Conservation (phyloP, 2,113 vertebrate genomes). For the Nibea albiflora region DNA sequence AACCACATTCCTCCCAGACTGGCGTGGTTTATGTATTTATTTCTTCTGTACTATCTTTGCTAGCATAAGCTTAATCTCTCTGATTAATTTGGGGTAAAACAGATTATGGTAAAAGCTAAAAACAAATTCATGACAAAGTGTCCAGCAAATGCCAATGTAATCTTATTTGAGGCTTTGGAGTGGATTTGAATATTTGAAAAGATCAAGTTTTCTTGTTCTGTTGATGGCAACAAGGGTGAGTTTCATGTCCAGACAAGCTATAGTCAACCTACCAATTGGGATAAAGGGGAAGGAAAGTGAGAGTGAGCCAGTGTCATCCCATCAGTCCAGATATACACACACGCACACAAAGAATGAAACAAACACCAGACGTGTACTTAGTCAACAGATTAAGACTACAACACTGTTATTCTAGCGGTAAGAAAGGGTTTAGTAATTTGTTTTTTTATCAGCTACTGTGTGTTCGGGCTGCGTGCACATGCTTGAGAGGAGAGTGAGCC, state of each 20-base stretch:
- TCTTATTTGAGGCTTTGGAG: background rate
- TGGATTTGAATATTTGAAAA: conserved; percentile 23
- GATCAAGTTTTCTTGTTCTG: conserved; percentile 3
- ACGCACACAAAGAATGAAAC: conserved; percentile 47
- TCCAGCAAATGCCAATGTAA: conserved; percentile 1
- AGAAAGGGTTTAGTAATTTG: conserved; percentile 26
- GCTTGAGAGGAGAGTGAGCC: conserved; percentile 44
- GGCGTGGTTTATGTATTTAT: background rate
- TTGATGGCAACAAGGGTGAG: conserved; percentile 33
- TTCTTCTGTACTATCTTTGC: conserved; percentile 1
- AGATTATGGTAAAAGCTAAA: background rate
- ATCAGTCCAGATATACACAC: conserved; percentile 50
- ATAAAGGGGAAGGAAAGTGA: conserved; percentile 60
- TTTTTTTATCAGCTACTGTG: conserved; percentile 66
- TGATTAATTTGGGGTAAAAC: background rate
- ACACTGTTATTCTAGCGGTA: conserved; percentile 61
- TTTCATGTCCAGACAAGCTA: conserved; percentile 72
- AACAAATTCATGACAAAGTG: background rate
- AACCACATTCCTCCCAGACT: conserved; percentile 29
- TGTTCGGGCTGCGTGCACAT: conserved; percentile 54
- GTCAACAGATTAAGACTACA: conserved; percentile 70
- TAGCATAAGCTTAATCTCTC: background rate
- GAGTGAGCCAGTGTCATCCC: conserved; percentile 59
- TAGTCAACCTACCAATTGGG: conserved; percentile 43
- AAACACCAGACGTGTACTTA: conserved; percentile 53